Base-by-base conservation (phyloP, 1,140 invertebrate genomes). In the Macrobrachium nipponense region DNA sequence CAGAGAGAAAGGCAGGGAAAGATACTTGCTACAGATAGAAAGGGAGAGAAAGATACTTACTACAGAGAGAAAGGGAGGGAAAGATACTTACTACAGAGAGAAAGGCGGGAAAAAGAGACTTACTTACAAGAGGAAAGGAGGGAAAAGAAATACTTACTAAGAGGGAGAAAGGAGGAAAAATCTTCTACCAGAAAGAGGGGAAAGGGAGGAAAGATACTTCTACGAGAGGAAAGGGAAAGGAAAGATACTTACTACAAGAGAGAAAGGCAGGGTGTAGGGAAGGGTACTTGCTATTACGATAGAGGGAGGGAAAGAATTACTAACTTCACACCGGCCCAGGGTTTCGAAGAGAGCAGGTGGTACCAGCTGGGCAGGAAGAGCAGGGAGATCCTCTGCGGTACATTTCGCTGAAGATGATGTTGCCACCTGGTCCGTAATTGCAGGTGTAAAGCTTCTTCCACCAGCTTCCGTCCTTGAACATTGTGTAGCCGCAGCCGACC, bases 321-420 rank as follows among this genome's bases (percentile, higher is more conserved):
- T 88, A 36, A 89, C 89, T 77, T 68, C 90, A 91, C 72, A 91
- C n/a, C n/a, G n/a, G 90, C 18, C 90, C 90, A 73, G 90, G 89
- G 86, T 90, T 90, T 66, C 89, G 70, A 12, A 86, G 77, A 61
- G 89, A 90, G 83, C 90, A 91, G n/a, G 66, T 80, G 59, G 90
- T 90, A 60, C 89, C 90, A 20, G 14, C 61, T 15, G 90, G 91
- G 76, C 91, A 91, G 11, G 86, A 87, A 2, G 90, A 90, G 81
- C 91, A 91, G 14, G 91, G 89, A 17, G 86, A 11, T 12, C 91
- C 91, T 43, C 73, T 62, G 18, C 85, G 72, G 87, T 91, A 91
- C 90, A 91, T 90, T 4, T 89, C 89, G 36, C 88, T 86, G 23
- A 87, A 87, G 17, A 90, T 87, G 66, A 90, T 88, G 82, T 91